Conservation (phyloP, 2,113 vertebrate species). For the Tretioscincus oriximinensis region DNA sequence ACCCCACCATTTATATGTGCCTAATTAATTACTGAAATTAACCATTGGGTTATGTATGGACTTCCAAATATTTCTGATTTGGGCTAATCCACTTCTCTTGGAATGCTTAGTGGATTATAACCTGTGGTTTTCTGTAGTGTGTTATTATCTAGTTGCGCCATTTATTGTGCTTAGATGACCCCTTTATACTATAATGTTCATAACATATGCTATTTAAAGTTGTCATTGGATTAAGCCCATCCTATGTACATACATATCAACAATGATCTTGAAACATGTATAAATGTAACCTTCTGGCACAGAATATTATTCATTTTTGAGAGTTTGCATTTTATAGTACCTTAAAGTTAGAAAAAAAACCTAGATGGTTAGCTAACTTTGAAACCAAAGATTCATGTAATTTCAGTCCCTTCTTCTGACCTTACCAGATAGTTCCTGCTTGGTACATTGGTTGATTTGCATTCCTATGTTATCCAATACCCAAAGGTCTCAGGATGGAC, state of each 20-base stretch:
- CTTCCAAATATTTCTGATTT: background rate
- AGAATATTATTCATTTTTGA: too few species aligned
- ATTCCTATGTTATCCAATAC: background rate
- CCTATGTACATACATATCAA: background rate
- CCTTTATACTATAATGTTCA: background rate
- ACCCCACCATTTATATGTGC: too few species aligned
- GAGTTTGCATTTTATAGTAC: background rate
- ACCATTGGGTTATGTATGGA: background rate
- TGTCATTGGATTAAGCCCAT: background rate
- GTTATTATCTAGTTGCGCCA: too few species aligned
- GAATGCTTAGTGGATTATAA: too few species aligned
- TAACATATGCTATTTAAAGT: background rate
- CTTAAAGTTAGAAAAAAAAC: background rate
- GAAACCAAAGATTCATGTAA: too few species aligned
- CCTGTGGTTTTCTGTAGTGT: too few species aligned
- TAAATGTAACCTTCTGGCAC: background rate
- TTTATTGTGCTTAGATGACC: background rate
- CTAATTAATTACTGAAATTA: background rate
- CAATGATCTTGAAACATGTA: background rate
- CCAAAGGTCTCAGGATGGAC: background rate
- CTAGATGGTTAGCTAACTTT: background rate
- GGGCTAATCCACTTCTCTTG: too few species aligned
- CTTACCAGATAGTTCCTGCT: too few species aligned
- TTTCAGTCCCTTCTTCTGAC: too few species aligned
- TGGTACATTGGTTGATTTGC: too few species aligned